Evolutionary conservation across 2,113 vertebrate genomes (phyloP), one percentile per base, ranked within the genome.

Genomic region (Cavia aperea): DNA sequence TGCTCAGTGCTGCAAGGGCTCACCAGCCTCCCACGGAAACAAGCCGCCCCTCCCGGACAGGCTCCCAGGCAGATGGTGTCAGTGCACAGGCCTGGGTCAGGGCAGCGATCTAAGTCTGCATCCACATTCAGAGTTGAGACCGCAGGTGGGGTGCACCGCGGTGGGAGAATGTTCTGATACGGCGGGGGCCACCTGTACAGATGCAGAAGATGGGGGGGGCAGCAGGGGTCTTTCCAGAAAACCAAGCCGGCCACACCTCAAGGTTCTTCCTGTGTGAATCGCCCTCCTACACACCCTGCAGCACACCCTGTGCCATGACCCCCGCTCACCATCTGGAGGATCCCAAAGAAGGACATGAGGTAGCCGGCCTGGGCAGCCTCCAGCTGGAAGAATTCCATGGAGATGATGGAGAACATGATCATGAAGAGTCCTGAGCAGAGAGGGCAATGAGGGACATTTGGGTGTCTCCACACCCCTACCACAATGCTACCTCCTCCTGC

Each of bases 361-460:
- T 99, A 99, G 72, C 99, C 98, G 5, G 98, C 97, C 95, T 99
- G 96, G 78, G 98, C 95, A 0, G 99, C 98, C 46, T 98, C 96
- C 97, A 99, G 97, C 81, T 98, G 97, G 96, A 99, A 99, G 96
- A 99, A 98, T 36, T 99, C 98, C 97, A 99, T 97, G 29, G 98
- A 98, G 79, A 99, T 98, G 96, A 99, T 96, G 58, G 98, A 98
- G 96, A 99, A 99, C 99, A 99, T 99, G 73, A 99, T 96, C 95
- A 98, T 97, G 96, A 99, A 99, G 91, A 99, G 97, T 58, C 98
- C 99, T 99, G 92, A 7, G 54, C 0, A 5, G 60, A 46, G 12
- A 0, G 2, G 33, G 7, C 7, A 56, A 26, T 5, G 73, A 75
- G 39, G 26, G 93, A 73, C 24, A 4, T 6, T 3, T 2, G 8